Evolutionary conservation across 2,888 invertebrate genomes (phyloP).

Genomic region (Aplocera efformata): DNA sequence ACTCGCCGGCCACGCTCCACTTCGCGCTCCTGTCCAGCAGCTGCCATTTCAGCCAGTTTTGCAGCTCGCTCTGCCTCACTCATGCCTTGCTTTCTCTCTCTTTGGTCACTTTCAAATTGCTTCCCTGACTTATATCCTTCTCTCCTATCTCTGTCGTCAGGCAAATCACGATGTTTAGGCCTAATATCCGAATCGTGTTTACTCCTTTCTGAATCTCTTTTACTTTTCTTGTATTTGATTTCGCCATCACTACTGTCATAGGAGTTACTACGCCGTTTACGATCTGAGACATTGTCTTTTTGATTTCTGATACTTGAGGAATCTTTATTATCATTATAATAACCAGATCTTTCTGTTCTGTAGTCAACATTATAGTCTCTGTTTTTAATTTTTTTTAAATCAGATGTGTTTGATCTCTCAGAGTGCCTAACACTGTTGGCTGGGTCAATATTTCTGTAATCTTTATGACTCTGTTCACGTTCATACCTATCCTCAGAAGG

Average conservation of each 20-base stretch:
- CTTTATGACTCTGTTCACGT: conserved; percentile 13
- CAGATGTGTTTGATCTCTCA: not conserved
- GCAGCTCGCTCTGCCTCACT: conserved; percentile 80
- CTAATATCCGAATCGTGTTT: not conserved
- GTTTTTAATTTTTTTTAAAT: conserved; percentile 1
- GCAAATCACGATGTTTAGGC: not conserved
- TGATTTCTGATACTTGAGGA: conserved; percentile 3
- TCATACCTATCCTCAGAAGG: conserved; percentile 14
- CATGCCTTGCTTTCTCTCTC: conserved; percentile 34
- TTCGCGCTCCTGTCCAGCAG: conserved; percentile 87
- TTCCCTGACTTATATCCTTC: conserved; percentile 27
- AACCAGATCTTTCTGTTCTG: conserved; percentile 2
- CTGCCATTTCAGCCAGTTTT: conserved; percentile 87
- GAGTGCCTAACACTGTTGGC: not conserved
- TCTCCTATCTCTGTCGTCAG: conserved; percentile 14
- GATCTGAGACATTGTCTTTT: conserved; percentile 20
- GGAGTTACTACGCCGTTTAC: conserved; percentile 36
- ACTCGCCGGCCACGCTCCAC: conserved; percentile 83
- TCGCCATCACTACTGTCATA: conserved; percentile 30
- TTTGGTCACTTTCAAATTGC: conserved; percentile 25
- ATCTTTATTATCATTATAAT: conserved; percentile 10
- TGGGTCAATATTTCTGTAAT: conserved; percentile 2
- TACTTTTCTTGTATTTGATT: conserved; percentile 33
- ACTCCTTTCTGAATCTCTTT: conserved; percentile 23
- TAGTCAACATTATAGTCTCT: not conserved